These are phyloP conservation scores for Alethe castanea DNA, from an alignment of 2,113 vertebrate species.

Conservation along the genomic window DNA sequence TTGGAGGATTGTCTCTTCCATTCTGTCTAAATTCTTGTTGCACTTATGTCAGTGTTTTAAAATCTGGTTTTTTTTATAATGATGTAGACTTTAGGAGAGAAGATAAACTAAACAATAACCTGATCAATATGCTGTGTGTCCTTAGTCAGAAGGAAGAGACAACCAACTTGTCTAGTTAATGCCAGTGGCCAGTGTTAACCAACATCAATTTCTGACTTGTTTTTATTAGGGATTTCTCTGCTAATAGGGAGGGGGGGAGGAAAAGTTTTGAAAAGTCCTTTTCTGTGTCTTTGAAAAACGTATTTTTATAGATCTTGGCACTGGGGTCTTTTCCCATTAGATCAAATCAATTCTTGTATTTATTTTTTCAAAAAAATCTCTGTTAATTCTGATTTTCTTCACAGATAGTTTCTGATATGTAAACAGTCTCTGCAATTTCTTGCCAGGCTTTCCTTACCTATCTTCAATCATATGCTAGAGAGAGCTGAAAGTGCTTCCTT, in stretches of 20 bases:
- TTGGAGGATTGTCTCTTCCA: background rate
- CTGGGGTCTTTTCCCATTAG: background rate
- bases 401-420: background rate
- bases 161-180: background rate
- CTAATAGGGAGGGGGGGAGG: accelerated
- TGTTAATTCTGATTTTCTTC: background rate
- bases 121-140: background rate
- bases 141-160: background rate
- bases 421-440: background rate
- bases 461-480: background rate
- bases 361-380: background rate
- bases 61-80: background rate
- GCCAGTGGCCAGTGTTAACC: background rate
- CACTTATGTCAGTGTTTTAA: background rate
- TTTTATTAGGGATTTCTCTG: background rate
- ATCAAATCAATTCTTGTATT: accelerated
- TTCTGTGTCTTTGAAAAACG: background rate
- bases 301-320: background rate
- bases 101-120: background rate
- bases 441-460: background rate
- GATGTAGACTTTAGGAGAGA: background rate
- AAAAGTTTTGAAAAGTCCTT: background rate
- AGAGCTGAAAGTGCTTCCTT: background rate
- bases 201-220: background rate
- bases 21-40: background rate